Percentiles rank a stretch among this genome's conserved stretches.
These are phyloP conservation scores for Heptranchias perlo DNA, from an alignment of 2,113 vertebrate genomes.

Conservation along the genomic window DNA sequence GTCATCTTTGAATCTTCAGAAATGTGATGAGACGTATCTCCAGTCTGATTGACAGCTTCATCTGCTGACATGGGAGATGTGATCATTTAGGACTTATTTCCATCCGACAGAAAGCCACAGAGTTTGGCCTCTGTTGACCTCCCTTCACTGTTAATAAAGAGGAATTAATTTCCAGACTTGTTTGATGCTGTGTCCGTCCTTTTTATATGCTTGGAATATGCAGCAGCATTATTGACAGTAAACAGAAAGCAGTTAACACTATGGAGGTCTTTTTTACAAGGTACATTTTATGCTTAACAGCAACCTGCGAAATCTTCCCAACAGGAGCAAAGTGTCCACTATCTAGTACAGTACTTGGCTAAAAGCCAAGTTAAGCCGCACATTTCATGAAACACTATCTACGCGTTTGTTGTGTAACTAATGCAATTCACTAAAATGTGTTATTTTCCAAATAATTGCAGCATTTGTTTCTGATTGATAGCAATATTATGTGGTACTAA, in stretches of 20 bases:
- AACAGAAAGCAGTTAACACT: slow-evolving; percentile 46
- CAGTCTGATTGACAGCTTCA: slow-evolving; percentile 8
- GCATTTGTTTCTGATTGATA: not conserved
- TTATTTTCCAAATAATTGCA: not conserved
- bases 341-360: slow-evolving; percentile 44
- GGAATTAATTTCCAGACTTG: not conserved
- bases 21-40: not conserved
- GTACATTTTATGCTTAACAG: slow-evolving; percentile 40
- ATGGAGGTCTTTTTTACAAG: slow-evolving; percentile 42
- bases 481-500: not conserved
- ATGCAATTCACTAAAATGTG: not conserved
- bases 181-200: not conserved
- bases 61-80: slow-evolving; percentile 13
- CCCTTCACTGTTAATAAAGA: not conserved
- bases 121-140: slow-evolving; percentile 1
- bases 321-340: slow-evolving; percentile 43
- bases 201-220: slow-evolving; percentile 49
- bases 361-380: slow-evolving; percentile 44
- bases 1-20: not conserved
- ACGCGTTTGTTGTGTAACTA: not conserved
- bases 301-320: slow-evolving; percentile 42
- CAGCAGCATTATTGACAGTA: slow-evolving; percentile 48
- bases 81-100: not conserved
- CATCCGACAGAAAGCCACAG: not conserved
- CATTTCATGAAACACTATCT: slow-evolving; percentile 40